Conservation (phyloP, 2,113 vertebrate genomes). For the Corydoras sp. region DNA sequence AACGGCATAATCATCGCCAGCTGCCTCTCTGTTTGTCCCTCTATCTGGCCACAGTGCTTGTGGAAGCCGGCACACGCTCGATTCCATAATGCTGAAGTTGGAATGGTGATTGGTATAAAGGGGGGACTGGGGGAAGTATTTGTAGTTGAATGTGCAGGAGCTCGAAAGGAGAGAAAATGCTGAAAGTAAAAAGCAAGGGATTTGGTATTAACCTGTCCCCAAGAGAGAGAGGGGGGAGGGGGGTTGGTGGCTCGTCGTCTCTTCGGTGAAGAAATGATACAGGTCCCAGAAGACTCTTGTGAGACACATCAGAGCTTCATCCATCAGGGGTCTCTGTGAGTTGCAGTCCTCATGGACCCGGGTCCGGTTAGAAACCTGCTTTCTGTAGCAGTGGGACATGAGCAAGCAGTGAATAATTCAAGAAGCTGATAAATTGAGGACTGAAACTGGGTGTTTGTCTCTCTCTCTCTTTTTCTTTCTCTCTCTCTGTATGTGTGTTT, state of each 20-base stretch:
- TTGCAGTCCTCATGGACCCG: constrained; percentile 26
- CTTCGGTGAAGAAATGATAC: constrained; percentile 23
- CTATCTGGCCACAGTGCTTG: constrained; percentile 23
- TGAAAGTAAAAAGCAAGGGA: constrained; percentile 38
- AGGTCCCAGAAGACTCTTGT: constrained; percentile 41
- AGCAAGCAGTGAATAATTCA: constrained; percentile 24
- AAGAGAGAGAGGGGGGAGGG: constrained; percentile 13
- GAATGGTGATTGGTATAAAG: constrained; percentile 42
- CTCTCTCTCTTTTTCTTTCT: background rate
- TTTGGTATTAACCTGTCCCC: constrained; percentile 48
- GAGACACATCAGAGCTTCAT: constrained; percentile 61
- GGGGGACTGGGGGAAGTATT: constrained; percentile 17
- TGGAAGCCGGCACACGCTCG: constrained; percentile 26
- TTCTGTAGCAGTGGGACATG: constrained; percentile 24
- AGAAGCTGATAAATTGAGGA: constrained; percentile 13
- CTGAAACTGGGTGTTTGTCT: background rate
- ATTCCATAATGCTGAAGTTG: constrained; percentile 45
- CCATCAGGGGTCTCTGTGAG: constrained; percentile 53
- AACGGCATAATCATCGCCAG: constrained; percentile 49
- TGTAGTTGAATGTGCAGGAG: constrained; percentile 32
- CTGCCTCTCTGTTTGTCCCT: constrained; percentile 35
- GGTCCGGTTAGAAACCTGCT: constrained; percentile 26
- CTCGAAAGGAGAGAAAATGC: constrained; percentile 48
- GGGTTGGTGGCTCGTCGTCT: background rate
- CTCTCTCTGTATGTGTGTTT: background rate